These are phyloP conservation scores for Aproaerema taeniolella DNA, from an alignment of 2,888 invertebrate genomes.

Conservation along the genomic window DNA sequence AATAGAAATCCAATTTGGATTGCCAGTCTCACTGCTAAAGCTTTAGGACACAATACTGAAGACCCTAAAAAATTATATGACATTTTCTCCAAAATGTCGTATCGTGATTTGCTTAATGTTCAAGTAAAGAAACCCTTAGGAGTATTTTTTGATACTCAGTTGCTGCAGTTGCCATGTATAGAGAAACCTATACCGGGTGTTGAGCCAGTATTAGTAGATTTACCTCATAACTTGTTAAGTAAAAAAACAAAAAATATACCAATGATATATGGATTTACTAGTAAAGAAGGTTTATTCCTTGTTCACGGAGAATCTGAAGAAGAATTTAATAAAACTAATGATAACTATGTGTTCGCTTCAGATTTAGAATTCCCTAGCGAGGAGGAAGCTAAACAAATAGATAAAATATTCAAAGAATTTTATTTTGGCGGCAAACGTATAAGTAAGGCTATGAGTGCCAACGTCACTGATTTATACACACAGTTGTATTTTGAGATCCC, in stretches of 20 bases:
- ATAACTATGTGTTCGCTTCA: constrained; percentile 53
- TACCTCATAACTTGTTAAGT: constrained; percentile 50
- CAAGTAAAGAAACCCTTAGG: constrained; percentile 43
- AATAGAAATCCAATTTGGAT: constrained; percentile 52
- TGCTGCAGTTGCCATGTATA: constrained; percentile 56
- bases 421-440: constrained; percentile 65
- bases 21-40: constrained; percentile 52
- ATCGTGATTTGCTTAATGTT: constrained; percentile 36
- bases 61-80: constrained; percentile 54
- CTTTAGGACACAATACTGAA: constrained; percentile 43
- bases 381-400: constrained; percentile 36
- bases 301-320: constrained; percentile 31
- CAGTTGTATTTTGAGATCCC: constrained; percentile 64
- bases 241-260: constrained; percentile 39
- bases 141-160: constrained; percentile 53
- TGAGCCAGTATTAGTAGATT: constrained; percentile 49
- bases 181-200: constrained; percentile 47
- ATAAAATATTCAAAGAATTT: constrained; percentile 44
- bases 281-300: constrained; percentile 52
- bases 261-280: constrained; percentile 49
- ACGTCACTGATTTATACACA: constrained; percentile 49
- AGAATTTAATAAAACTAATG: constrained; percentile 34
- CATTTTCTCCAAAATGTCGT: constrained; percentile 42
- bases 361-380: constrained; percentile 51
- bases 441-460: constrained; percentile 48